A percentile compares a stretch with the other conserved stretches of the same genome.
Conservation (phyloP, 2,113 vertebrate genomes). For the Macaca mulatta region DNA sequence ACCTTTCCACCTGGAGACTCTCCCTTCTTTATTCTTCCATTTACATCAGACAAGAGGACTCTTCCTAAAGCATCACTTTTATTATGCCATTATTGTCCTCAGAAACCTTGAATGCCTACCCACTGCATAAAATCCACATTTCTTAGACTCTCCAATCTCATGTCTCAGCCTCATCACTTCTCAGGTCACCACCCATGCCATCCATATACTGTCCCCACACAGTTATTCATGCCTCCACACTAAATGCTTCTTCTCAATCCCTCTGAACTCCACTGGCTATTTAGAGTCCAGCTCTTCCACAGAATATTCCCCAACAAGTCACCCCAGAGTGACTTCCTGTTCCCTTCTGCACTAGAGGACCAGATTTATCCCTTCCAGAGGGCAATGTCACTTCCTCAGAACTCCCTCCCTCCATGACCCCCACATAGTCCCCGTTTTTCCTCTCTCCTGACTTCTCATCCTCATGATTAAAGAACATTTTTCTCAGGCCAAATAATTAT, state of each 20-base stretch:
- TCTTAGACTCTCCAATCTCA: neutral
- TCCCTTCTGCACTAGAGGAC: neutral
- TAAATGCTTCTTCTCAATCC: neutral
- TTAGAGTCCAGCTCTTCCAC: neutral
- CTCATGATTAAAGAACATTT: neutral
- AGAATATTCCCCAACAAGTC: neutral
- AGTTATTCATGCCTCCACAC: neutral
- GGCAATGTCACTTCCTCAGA: neutral
- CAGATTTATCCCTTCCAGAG: neutral
- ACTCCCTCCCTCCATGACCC: no score
- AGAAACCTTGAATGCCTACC: neutral
- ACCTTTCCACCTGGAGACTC: neutral
- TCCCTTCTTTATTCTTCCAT: neutral
- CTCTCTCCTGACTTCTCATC: neutral
- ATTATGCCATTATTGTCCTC: neutral
- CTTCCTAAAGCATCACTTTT: neutral
- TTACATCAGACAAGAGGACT: neutral
- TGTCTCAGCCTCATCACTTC: neutral
- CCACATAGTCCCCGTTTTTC: neutral
- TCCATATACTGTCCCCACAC: neutral
- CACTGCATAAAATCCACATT: neutral
- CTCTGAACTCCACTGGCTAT: neutral
- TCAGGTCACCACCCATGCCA: neutral
- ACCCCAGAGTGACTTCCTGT: no score
- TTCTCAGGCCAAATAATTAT: neutral